Evolutionary conservation across 2,113 vertebrate genomes (phyloP), one percentile per base, ranked within the genome.

Genomic region (Corythoichthys haematopterus): DNA sequence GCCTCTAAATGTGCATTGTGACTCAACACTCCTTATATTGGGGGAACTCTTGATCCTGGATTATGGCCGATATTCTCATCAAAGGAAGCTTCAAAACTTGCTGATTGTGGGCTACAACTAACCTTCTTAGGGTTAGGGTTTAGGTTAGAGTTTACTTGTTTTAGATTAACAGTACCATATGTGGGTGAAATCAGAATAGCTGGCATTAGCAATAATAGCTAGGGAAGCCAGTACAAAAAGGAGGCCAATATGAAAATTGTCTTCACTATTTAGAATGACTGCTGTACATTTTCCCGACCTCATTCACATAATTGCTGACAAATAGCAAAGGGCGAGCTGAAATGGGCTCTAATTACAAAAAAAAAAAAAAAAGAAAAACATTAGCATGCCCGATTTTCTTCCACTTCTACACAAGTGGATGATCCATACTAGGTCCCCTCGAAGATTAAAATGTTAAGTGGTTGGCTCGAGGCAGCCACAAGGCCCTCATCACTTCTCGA

Each of bases 361-460:
- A 80, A 83, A 81, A 43, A 59, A 43, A 40, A n/a, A 60, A 43
- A 80, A 83, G 76, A 84, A 81, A 40, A 43, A 46, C 10, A 62
- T 45, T 11, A 66, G 53, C 55, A 60, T 64, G 68, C 72, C 55
- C 61, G 76, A 75, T 76, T 76, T 78, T 53, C 67, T 63, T 75
- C 43, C 57, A 75, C 73, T 69, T 73, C 38, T 67, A 40, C 62
- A 64, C 70, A 68, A 80, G 36, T 43, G 67, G 72, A 78, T 74
- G 78, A 88, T 85, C 82, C 76, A 77, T 75, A 68, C 73, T 68
- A 66, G 81, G 80, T 28, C 64, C 66, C 70, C 71, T 64, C 55
- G 47, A 33, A 84, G 80, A 86, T 83, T 85, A 82, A 74, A 88
- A 85, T 87, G 83, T 75, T 81, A 80, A 88, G 78, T 76, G 80